Evolutionary conservation across 1,140 invertebrate genomes (phyloP), one percentile per base, ranked within the genome.

Genomic region (Listronotus oregonensis): DNA sequence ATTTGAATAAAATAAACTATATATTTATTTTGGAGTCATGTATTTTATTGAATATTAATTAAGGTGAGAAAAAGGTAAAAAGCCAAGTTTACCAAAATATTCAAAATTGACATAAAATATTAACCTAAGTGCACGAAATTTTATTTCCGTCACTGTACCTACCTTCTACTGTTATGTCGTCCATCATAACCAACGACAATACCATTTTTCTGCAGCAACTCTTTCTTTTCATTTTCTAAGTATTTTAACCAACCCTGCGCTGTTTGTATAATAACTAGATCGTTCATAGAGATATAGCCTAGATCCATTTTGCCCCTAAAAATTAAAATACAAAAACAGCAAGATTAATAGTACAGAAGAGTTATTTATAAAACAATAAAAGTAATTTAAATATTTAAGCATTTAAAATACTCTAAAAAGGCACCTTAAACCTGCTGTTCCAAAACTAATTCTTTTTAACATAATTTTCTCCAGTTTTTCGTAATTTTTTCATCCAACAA

Each of bases 231-330:
- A 49, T 85, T 79, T 60, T 87, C 76, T 31, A 97, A 73, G 79
- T 97, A 95, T 56, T 89, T 86, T 34, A 88, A 86, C 46, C 99
- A 79, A 7, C 97, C 97, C 86, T 98, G 96, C 5, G 90, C 90
- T n/a, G 97, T 95, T 83, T 99, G 98, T 49, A 99, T 87, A 31
- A 99, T 90, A 0, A 98, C 96, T 32, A 99, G 83, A 81, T 99
- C 96, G 82, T 99, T 99, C 91, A 99, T 96, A 58, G 89, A 89
- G 71, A 85, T 86, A 75, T 91, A 98, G 0, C 97, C 98, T 43
- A 94, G 88, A n/a, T 88, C 92, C 96, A 99, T 99, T 64, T 83
- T 81, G 0, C 92, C 93, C 61, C 98, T 42, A 56, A 27, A 47
- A 39, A 8, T 39, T 39, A 8, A 8, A 39, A 12, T 39, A 6